These are phyloP conservation scores for Yponomeuta cagnagella DNA, from an alignment of 2,888 invertebrate genomes.

Conservation along the genomic window DNA sequence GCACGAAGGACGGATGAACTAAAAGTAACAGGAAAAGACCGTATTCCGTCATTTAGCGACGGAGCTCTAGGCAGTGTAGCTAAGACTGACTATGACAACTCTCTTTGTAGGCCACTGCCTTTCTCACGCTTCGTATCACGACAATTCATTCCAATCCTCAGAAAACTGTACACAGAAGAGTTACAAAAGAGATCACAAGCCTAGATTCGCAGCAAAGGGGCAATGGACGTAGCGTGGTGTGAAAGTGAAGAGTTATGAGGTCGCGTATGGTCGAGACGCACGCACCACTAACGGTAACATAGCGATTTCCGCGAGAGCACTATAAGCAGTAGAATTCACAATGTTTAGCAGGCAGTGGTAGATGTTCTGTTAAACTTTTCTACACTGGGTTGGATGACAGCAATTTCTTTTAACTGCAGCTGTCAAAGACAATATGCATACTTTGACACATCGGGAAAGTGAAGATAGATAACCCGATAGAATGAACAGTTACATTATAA, in stretches of 20 bases:
- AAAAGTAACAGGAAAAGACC: not conserved
- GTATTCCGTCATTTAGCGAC: not conserved
- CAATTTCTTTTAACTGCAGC: too few species aligned
- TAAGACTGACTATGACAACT: not conserved
- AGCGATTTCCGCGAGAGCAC: slow-evolving; percentile 16
- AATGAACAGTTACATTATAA: too few species aligned
- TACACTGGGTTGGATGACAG: too few species aligned
- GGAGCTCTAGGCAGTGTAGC: too few species aligned
- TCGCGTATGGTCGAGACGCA: slow-evolving; percentile 15
- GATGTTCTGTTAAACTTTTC: too few species aligned
- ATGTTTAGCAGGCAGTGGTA: too few species aligned
- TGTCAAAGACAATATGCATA: too few species aligned
- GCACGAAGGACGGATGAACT: not conserved
- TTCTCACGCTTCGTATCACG: slow-evolving; percentile 5
- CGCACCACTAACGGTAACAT: slow-evolving; percentile 26
- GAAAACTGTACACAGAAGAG: not conserved
- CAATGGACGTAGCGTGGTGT: slow-evolving; percentile 17
- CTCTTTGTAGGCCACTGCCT: not conserved
- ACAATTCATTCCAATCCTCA: not conserved
- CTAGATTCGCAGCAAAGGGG: not conserved
- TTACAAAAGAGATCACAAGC: not conserved
- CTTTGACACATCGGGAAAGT: too few species aligned
- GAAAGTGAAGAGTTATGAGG: slow-evolving; percentile 23
- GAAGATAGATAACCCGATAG: too few species aligned
- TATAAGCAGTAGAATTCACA: too few species aligned